These are phyloP conservation scores for Dendrolimus houi DNA, from an alignment of 2,888 invertebrate genomes.

Conservation along the genomic window DNA sequence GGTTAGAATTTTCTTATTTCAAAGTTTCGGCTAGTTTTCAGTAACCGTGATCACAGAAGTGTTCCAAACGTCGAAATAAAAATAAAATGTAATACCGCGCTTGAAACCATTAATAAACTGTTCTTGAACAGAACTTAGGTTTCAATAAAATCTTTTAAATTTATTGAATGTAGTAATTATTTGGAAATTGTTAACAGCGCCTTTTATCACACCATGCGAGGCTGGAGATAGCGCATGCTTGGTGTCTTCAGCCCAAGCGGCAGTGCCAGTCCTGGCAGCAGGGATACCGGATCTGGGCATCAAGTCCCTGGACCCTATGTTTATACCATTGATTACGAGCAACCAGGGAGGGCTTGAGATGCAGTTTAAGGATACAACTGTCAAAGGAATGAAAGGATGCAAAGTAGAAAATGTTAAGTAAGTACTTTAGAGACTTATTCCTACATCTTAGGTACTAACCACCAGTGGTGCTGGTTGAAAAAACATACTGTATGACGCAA, in stretches of 20 bases:
- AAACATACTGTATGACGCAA: too few species aligned
- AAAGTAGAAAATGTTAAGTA: slow-evolving; percentile 44
- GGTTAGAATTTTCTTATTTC: too few species aligned
- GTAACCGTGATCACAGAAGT: too few species aligned
- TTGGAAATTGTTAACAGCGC: slow-evolving; percentile 26
- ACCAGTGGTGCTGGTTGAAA: too few species aligned
- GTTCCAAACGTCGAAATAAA: too few species aligned
- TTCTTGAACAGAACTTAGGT: too few species aligned
- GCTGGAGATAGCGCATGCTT: slow-evolving; percentile 37
- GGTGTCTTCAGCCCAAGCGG: slow-evolving; percentile 35
- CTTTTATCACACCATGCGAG: slow-evolving; percentile 54
- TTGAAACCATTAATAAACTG: too few species aligned
- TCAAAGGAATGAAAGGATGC: slow-evolving; percentile 53
- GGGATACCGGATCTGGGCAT: slow-evolving; percentile 49
- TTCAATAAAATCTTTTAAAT: too few species aligned
- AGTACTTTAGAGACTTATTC: slow-evolving; percentile 17
- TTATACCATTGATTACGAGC: slow-evolving; percentile 34
- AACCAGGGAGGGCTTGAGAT: slow-evolving; percentile 43
- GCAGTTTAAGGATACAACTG: slow-evolving; percentile 35
- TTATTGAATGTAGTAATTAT: too few species aligned
- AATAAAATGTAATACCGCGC: too few species aligned
- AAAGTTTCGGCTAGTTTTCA: too few species aligned
- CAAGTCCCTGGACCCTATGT: slow-evolving; percentile 47
- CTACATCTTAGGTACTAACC: too few species aligned
- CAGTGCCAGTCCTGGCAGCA: slow-evolving; percentile 34